These are phyloP conservation scores for Thera obeliscata DNA, from an alignment of 2,888 invertebrate species.

Conservation along the genomic window DNA sequence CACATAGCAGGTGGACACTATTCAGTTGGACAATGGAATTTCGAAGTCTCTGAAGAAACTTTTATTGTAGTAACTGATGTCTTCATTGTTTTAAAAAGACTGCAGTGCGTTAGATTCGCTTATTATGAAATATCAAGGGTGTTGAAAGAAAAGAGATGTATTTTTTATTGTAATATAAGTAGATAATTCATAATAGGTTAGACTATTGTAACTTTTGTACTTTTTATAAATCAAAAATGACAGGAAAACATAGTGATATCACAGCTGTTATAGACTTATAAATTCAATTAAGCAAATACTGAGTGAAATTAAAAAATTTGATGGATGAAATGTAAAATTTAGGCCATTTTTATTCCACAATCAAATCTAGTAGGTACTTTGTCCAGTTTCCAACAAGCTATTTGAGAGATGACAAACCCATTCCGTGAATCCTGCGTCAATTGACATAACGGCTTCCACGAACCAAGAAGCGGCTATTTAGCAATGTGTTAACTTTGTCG, in stretches of 20 bases:
- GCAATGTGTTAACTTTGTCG: slow-evolving; percentile 14
- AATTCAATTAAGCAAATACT: too few relatives aligned
- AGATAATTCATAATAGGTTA: too few relatives aligned
- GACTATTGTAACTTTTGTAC: too few relatives aligned
- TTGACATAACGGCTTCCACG: slow-evolving; percentile 23
- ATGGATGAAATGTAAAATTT: background rate
- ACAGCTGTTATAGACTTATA: too few relatives aligned
- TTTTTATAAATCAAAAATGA: too few relatives aligned
- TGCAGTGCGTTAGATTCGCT: background rate
- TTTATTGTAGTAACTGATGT: background rate
- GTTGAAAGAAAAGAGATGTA: background rate
- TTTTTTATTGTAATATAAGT: background rate
- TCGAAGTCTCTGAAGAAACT: slow-evolving; percentile 1
- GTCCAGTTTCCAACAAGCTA: slow-evolving; percentile 9
- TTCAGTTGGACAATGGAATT: slow-evolving; percentile 3
- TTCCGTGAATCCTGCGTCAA: slow-evolving; percentile 13
- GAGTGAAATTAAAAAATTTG: background rate
- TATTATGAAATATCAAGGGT: background rate
- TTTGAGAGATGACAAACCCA: slow-evolving; percentile 13
- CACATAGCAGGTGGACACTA: slow-evolving; percentile 8
- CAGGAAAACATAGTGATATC: too few relatives aligned
- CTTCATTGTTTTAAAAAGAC: slow-evolving; percentile 4
- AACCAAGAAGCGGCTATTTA: slow-evolving; percentile 18
- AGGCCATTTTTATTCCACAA: background rate
- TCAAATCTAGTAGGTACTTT: background rate